These are phyloP conservation scores for Conus canariensis DNA, from an alignment of 2,888 invertebrate genomes.

Conservation along the genomic window DNA sequence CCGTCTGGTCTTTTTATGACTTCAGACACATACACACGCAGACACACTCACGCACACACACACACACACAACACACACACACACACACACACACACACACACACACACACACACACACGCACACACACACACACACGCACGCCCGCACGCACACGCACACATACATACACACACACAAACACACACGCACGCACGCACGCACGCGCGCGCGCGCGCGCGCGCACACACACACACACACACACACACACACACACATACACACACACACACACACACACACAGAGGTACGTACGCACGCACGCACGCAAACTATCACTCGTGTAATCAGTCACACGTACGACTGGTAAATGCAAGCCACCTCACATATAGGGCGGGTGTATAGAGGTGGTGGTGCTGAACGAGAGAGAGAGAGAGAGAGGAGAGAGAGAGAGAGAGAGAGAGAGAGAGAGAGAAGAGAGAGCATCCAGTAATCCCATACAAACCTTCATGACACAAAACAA, in stretches of 20 bases:
- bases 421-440: neutral
- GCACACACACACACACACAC: neutral
- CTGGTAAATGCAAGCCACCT: neutral
- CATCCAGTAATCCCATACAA: too few species aligned
- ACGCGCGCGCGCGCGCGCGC: neutral
- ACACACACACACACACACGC: neutral
- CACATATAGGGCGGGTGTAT: too few species aligned
- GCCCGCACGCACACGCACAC: neutral
- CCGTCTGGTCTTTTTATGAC: neutral
- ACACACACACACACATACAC: conserved; percentile 4
- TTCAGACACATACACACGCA: neutral
- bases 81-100: neutral
- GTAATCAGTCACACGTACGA: neutral
- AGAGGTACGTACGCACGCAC: too few species aligned
- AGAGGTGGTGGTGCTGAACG: too few species aligned
- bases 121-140: neutral
- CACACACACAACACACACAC: neutral
- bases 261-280: neutral
- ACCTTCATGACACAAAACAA: too few species aligned
- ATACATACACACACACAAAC: neutral
- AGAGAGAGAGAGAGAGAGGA: neutral
- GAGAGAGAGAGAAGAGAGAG: too few species aligned
- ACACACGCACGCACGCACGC: neutral
- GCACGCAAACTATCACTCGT: too few species aligned
- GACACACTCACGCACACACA: neutral